Evolutionary conservation across 2,888 invertebrate genomes (phyloP).

Genomic region (Mythimna ferrago): DNA sequence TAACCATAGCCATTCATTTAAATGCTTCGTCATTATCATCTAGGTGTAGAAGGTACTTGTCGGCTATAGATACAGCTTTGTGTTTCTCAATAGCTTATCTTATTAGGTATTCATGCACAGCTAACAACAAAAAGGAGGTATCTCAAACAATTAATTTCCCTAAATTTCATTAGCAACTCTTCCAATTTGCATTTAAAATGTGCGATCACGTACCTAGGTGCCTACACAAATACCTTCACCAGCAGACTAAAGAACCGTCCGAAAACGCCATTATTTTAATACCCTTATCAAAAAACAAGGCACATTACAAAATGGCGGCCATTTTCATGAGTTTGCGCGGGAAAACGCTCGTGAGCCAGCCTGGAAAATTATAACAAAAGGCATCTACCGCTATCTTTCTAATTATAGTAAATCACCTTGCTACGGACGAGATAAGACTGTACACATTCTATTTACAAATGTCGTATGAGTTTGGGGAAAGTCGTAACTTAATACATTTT

Average conservation of each 20-base stretch:
- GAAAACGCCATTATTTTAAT: constrained; percentile 88
- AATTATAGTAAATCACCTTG: constrained; percentile 91
- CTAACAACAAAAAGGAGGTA: constrained; percentile 64
- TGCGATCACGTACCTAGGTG: constrained; percentile 85
- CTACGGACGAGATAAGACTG: constrained; percentile 89
- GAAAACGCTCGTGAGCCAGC: constrained; percentile 88
- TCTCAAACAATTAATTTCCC: constrained; percentile 73
- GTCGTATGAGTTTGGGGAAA: constrained; percentile 78
- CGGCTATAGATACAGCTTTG: background rate
- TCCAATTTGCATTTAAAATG: constrained; percentile 88
- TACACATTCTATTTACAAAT: constrained; percentile 78
- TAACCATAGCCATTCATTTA: background rate
- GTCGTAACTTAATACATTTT: constrained; percentile 79
- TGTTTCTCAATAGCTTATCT: constrained; percentile 42
- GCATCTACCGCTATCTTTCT: constrained; percentile 91
- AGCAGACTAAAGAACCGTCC: constrained; percentile 85
- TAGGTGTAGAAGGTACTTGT: background rate
- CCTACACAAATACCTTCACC: constrained; percentile 80
- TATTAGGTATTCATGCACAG: constrained; percentile 51
- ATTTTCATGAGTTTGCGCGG: constrained; percentile 89
- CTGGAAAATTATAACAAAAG: constrained; percentile 91
- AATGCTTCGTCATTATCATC: constrained; percentile 7
- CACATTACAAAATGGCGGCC: constrained; percentile 90
- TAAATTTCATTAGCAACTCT: constrained; percentile 86
- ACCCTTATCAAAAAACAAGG: constrained; percentile 91